Base-by-base conservation (phyloP, 2,113 vertebrate species). In the Lophochroa leadbeateri region DNA sequence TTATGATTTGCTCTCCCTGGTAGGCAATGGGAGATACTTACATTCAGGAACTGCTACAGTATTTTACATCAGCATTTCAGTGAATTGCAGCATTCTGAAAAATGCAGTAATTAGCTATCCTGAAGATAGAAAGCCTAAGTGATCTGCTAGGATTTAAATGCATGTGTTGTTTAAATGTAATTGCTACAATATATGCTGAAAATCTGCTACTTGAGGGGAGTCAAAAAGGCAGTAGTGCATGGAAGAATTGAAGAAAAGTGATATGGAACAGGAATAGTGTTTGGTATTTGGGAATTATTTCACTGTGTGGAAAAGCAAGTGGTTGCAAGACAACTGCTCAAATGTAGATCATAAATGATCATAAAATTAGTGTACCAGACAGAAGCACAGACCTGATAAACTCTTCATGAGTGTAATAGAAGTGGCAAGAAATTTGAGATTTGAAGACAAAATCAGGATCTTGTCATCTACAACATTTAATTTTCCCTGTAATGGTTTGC, bases 1-100 rank as follows among this genome's bases (percentile, higher is more conserved):
- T 95, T 91, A 90, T 72, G 90, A 84, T 84, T 93, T 92, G 33
- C 68, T 94, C 69, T 94, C 35, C 76, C 85, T 90, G 46, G 76
- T 93, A 94, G 74, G 63, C 69, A 60, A 60, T 39, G 50, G 77
- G 49, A 95, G 49, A 84, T 33, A 71, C 41, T 92, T 55, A 13
- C 7, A 23, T 25, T 76, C 55, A 39, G 78, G 50, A 57, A 46
- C 52, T 74, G 70, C 63, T 69, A 67, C 55, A 71, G 53, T 72
- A 37, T 77, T 92, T 92, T 63, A 82, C 12, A 58, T 39, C n/a
- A 63, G 47, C 10, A 35, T 49, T 69, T 70, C 91, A 70, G 57
- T 44, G 68, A 58, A 29, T 71, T 87, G n/a, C 64, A 77, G 20
- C 70, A 33, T 72, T 60, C 41, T 60, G 58, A 69, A 57, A 88